These are phyloP conservation scores for Xenopus borealis DNA, from an alignment of 2,113 vertebrate species.

Conservation along the genomic window DNA sequence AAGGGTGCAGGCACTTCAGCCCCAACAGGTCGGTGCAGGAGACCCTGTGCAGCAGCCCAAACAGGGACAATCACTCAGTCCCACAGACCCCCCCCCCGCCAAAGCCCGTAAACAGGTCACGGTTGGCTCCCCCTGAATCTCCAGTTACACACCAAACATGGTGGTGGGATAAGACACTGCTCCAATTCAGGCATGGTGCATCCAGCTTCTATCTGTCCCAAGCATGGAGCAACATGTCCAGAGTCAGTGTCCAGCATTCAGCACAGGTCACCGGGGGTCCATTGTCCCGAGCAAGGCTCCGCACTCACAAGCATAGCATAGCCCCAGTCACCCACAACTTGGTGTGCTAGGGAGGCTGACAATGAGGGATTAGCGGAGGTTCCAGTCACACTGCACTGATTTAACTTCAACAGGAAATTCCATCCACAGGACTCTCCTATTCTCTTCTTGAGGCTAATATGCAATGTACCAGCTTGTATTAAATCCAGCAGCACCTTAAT, in stretches of 20 bases:
- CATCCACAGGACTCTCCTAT: too few relatives aligned
- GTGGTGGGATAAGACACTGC: neutral
- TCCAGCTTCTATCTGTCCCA: neutral
- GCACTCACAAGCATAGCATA: too few relatives aligned
- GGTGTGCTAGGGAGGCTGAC: too few relatives aligned
- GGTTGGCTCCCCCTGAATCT: neutral
- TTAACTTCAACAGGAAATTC: too few relatives aligned
- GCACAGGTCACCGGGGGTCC: neutral
- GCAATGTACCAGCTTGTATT: too few relatives aligned
- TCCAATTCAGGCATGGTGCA: neutral
- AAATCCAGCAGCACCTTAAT: too few relatives aligned
- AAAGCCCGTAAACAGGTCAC: conserved; percentile 5
- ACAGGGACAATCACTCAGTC: neutral
- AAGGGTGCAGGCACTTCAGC: conserved; percentile 10
- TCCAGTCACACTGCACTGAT: too few relatives aligned
- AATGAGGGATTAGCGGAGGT: too few relatives aligned
- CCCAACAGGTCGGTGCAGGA: conserved; percentile 25
- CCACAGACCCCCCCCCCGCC: neutral
- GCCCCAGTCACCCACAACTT: too few relatives aligned
- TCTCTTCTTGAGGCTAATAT: too few relatives aligned
- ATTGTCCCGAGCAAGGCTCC: neutral
- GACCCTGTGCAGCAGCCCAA: neutral
- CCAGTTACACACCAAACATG: neutral
- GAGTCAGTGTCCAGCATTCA: too few relatives aligned
- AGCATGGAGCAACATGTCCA: neutral